Conservation (phyloP, 2,888 invertebrate genomes). For the Ligdia adustata region DNA sequence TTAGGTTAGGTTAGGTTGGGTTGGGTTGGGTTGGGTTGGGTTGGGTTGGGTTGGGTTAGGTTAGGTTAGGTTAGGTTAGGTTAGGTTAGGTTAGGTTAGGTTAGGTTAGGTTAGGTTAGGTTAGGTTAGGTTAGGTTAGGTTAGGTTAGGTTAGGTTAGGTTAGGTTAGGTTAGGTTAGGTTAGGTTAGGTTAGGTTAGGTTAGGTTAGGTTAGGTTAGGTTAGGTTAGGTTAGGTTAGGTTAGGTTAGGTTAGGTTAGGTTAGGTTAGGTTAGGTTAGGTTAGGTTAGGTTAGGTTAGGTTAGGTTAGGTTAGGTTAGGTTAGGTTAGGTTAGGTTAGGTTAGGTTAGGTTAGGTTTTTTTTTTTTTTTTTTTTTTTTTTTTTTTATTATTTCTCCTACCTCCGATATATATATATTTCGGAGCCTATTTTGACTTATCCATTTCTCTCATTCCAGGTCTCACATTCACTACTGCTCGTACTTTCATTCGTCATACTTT, state of each 20-base stretch:
- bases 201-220: constrained; percentile 22
- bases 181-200: constrained; percentile 25
- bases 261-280: constrained; percentile 18
- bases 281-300: constrained; percentile 22
- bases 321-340: constrained; percentile 28
- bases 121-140: constrained; percentile 17
- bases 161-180: constrained; percentile 26
- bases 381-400: neutral
- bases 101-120: constrained; percentile 19
- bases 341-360: no score
- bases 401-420: neutral
- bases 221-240: constrained; percentile 20
- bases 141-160: constrained; percentile 17
- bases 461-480: no score
- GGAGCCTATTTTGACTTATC: no score
- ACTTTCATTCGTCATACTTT: no score
- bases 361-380: neutral
- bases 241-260: constrained; percentile 17
- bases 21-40: constrained; percentile 20
- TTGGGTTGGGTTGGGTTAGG: constrained; percentile 23
- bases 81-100: constrained; percentile 21
- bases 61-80: constrained; percentile 22
- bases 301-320: constrained; percentile 27
- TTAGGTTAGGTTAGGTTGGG: constrained; percentile 30
- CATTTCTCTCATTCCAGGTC: no score